Evolutionary conservation across 2,888 invertebrate species (phyloP).

Genomic region (Melanchra persicariae): DNA sequence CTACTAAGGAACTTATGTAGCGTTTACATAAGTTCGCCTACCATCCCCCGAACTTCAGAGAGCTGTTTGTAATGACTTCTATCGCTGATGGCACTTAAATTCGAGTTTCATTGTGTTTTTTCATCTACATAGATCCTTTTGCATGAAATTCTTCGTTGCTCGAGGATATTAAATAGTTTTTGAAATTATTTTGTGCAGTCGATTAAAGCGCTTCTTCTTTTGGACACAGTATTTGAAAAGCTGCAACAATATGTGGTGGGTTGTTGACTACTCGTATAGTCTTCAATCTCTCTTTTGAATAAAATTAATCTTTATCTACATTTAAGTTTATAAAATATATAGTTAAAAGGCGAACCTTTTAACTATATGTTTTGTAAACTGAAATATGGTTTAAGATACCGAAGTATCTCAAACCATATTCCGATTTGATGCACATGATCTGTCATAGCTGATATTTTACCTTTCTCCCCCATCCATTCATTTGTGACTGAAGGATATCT

Average conservation of each 20-base stretch:
- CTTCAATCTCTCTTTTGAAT: not conserved
- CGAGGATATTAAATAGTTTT: slow-evolving; percentile 6
- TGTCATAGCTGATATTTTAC: slow-evolving; percentile 27
- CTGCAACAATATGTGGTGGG: not conserved
- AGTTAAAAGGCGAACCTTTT: not conserved
- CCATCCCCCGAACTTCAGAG: slow-evolving; percentile 66
- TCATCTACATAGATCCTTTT: slow-evolving; percentile 42
- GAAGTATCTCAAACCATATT: not conserved
- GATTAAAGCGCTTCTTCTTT: not conserved
- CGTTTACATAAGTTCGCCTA: slow-evolving; percentile 68
- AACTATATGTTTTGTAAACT: too few relatives aligned
- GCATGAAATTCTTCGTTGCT: slow-evolving; percentile 5
- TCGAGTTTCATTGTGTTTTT: slow-evolving; percentile 61
- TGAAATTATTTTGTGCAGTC: not conserved
- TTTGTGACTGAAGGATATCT: slow-evolving; percentile 16
- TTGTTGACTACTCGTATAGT: not conserved
- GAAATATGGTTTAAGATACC: too few relatives aligned
- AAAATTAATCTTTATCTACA: not conserved
- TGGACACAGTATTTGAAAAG: not conserved
- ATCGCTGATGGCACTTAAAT: slow-evolving; percentile 68
- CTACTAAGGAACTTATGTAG: slow-evolving; percentile 70
- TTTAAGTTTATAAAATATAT: slow-evolving; percentile 11
- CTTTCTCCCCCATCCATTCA: not conserved
- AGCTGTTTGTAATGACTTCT: slow-evolving; percentile 77
- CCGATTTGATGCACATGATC: slow-evolving; percentile 14